Percentiles rank a stretch among this genome's conserved stretches.
Evolutionary conservation across 2,113 vertebrate genomes (phyloP).

Genomic region (Proteles cristata): DNA sequence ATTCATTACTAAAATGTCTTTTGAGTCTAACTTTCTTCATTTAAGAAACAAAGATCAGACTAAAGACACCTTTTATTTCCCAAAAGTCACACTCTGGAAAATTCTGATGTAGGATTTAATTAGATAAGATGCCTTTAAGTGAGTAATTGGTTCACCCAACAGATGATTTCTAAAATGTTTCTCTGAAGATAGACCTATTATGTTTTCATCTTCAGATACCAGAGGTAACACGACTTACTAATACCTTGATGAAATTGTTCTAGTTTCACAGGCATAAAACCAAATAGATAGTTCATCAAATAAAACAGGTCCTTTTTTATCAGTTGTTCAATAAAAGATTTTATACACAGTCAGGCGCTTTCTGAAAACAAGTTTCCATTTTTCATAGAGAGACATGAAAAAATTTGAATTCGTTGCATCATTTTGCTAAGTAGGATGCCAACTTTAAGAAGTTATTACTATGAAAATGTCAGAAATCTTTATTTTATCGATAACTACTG

Average conservation of each 20-base stretch:
- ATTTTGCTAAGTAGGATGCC: not conserved
- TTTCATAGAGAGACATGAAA: not conserved
- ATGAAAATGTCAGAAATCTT: not conserved
- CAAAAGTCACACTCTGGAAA: constrained; percentile 15
- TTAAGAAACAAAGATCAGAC: constrained; percentile 5
- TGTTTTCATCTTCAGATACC: not conserved
- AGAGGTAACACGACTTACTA: not conserved
- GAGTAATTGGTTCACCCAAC: not conserved
- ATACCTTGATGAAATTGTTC: not conserved
- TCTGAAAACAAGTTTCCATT: not conserved
- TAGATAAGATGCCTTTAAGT: constrained; percentile 6
- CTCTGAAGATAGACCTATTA: not conserved
- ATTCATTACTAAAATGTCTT: constrained; percentile 33
- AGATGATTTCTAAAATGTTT: constrained; percentile 37
- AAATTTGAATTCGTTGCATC: not conserved
- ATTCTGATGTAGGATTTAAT: not conserved
- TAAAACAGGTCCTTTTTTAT: not conserved
- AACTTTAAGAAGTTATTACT: not conserved
- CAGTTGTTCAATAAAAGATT: not conserved
- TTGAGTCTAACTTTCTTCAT: not conserved
- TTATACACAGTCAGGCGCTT: not conserved
- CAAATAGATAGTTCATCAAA: not conserved
- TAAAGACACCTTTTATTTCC: not conserved
- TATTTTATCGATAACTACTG: not conserved
- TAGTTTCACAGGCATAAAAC: not conserved